Base-by-base conservation (phyloP, 2,113 vertebrate species). In the Psammodynastes pulverulentus region DNA sequence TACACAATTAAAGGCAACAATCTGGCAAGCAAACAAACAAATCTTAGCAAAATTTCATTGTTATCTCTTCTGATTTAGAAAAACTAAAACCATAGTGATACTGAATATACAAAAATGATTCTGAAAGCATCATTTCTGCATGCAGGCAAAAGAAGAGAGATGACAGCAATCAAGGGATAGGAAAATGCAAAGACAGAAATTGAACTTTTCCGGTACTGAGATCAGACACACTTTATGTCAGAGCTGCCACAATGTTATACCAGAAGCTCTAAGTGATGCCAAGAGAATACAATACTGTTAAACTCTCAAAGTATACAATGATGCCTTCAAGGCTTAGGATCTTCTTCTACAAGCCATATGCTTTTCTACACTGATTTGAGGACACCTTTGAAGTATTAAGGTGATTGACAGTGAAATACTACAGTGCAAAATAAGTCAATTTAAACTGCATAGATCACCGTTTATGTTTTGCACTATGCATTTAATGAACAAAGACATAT, bases 221-320 rank as follows among this genome's bases (percentile, higher is more conserved):
- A 56, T 91, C 24, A 17, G 91, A 17, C 0, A n/a, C 56, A 15
- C 8, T 58, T 0, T 54, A 92, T 51, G 43, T 89, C 23, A 92
- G 93, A 85, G 24, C 4, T 93, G 1, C 24, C 79, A 88, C 84
- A 92, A 58, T 4, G 0, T 72, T 86, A 43, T 79, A 91, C 0
- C 46, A 93, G 90, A 89, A 26, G 4, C 53, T 85, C 46, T 52
- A 93, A 89, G 85, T 91, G 54, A 93, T 85, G 90, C 79, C 72
- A 91, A 53, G 0, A 90, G 94, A 26, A 56, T 89, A 85, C 90
- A 93, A 89, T 26, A 58, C 0, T 0, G 0, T 51, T 52, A 49
- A n/a, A 46, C 92, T 88, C 53, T 43, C 93, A 43, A 90, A 91
- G 7, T 15, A n/a, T 0, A 0, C 84, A 49, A 2, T 91, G 92